These are phyloP conservation scores for Callionymus lyra DNA, from an alignment of 2,113 vertebrate species.

Conservation along the genomic window DNA sequence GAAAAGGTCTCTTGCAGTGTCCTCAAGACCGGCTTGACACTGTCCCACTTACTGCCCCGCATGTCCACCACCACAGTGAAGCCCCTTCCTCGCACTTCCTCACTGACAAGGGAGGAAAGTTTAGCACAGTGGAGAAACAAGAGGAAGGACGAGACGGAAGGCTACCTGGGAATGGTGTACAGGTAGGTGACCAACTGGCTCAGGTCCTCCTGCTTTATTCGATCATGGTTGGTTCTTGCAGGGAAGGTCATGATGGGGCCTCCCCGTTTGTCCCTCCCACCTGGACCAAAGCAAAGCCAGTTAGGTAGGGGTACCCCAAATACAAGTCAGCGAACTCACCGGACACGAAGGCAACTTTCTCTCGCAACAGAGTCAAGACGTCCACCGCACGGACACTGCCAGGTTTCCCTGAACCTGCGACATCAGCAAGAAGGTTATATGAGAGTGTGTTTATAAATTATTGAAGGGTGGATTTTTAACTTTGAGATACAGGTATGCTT, in stretches of 20 bases:
- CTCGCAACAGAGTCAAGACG: slow-evolving; percentile 91
- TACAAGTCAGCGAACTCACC: slow-evolving; percentile 57
- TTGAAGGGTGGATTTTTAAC: too few species aligned
- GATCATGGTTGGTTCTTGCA: slow-evolving; percentile 96
- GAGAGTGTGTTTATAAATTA: too few species aligned
- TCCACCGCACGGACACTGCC: slow-evolving; percentile 90
- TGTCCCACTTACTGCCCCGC: slow-evolving; percentile 98
- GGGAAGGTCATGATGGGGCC: slow-evolving; percentile 97
- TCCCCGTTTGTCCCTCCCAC: slow-evolving; percentile 94
- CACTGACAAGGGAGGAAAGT: slow-evolving; percentile 56
- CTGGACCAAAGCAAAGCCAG: slow-evolving; percentile 47
- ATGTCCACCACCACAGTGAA: slow-evolving; percentile 99
- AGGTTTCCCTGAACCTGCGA: slow-evolving; percentile 78
- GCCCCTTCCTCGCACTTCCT: slow-evolving; percentile 91
- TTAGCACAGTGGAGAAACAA: background rate
- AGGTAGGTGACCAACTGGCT: slow-evolving; percentile 93
- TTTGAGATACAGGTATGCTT: too few species aligned
- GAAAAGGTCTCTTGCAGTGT: slow-evolving; percentile 94
- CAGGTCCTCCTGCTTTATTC: slow-evolving; percentile 98
- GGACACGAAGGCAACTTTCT: slow-evolving; percentile 98
- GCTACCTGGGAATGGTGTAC: slow-evolving; percentile 87
- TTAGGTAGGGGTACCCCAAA: background rate
- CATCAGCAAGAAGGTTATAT: background rate
- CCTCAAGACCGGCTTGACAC: slow-evolving; percentile 92
- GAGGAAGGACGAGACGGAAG: background rate